Base-by-base conservation (phyloP, 2,888 invertebrate genomes). In the Luffia ferchaultella region DNA sequence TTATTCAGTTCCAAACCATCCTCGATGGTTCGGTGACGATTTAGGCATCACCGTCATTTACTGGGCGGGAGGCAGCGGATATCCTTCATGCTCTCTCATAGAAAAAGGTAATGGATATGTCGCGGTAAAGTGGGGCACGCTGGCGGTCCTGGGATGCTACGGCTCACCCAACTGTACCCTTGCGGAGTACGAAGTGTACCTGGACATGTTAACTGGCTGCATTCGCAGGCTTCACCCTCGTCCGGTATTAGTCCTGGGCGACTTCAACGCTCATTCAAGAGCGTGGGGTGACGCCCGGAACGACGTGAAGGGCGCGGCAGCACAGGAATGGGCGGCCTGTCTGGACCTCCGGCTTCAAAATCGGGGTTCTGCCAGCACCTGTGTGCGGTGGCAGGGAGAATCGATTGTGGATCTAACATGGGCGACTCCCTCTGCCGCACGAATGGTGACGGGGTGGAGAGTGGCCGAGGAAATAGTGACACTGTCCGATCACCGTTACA, bases 391-490 rank as follows among this genome's bases (percentile, higher is more conserved):
- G 7, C 45, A 52, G 17, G 59, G 61, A 1, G 56, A 53, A 1
- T 60, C 59, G 1, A 56, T 57, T 2, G 57, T 58, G 16, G 56
- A 58, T 42, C 1, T 58, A 1, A 20, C 58, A 7, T 52, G 56
- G 16, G 53, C 55, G 0, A 45, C 20, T 16, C 49, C 54, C 17
- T 19, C 45, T 5, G 2, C 50, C 1, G 56, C 56, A 1, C 41
- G 51, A 18, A 48, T 48, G 3, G 50, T 55, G 1, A 42, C 3
- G 18, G 48, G 17, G 42, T 57, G 56, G 57, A 40, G 48, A 16
- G 56, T 56, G 0, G 44, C 51, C 44, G 52, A 51, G 44, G 48
- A 19, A 7, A 51, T 52, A 40, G 57, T 55, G 48, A 54, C 52
- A 1, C 17, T 57, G n/a, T 56, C 56, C 1, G 57, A 57, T 19